These are phyloP conservation scores for Parauchenoglanis punctatus DNA, from an alignment of 2,797 vertebrate genomes.

Conservation along the genomic window DNA sequence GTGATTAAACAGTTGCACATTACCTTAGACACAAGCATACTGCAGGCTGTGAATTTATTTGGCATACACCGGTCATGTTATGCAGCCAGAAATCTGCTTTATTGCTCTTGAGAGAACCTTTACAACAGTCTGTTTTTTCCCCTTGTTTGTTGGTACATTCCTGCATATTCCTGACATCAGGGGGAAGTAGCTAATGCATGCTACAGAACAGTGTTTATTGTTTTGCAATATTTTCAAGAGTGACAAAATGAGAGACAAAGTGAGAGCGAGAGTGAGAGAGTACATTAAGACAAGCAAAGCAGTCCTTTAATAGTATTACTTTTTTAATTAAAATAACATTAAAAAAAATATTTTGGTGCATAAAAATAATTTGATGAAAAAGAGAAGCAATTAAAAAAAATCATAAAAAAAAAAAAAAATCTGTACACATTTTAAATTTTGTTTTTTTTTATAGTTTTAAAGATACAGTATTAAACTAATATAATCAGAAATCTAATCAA, in stretches of 20 bases:
- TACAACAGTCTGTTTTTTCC: neutral
- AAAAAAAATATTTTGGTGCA: too few relatives aligned
- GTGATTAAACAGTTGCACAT: conserved; percentile 18
- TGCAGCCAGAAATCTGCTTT: neutral
- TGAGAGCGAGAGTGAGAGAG: neutral
- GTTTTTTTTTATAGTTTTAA: too few relatives aligned
- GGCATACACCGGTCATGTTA: neutral
- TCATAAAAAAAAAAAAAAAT: too few relatives aligned
- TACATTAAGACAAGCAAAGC: neutral
- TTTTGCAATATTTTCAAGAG: neutral
- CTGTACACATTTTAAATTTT: too few relatives aligned
- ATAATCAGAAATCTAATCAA: neutral
- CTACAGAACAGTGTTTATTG: too few relatives aligned
- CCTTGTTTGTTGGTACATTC: neutral
- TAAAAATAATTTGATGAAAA: too few relatives aligned
- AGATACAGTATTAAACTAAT: too few relatives aligned
- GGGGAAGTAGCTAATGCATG: neutral
- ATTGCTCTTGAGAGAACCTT: neutral
- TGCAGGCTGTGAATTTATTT: neutral
- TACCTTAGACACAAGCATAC: neutral
- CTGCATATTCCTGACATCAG: neutral
- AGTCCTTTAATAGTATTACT: neutral
- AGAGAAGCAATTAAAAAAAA: too few relatives aligned
- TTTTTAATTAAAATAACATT: too few relatives aligned
- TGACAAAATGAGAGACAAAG: neutral